Percentiles rank a stretch among this genome's conserved stretches.
phyloP scores from a whole-genome alignment of 2,797 vertebrate species.

The Spinus olivaceus region DNA sequence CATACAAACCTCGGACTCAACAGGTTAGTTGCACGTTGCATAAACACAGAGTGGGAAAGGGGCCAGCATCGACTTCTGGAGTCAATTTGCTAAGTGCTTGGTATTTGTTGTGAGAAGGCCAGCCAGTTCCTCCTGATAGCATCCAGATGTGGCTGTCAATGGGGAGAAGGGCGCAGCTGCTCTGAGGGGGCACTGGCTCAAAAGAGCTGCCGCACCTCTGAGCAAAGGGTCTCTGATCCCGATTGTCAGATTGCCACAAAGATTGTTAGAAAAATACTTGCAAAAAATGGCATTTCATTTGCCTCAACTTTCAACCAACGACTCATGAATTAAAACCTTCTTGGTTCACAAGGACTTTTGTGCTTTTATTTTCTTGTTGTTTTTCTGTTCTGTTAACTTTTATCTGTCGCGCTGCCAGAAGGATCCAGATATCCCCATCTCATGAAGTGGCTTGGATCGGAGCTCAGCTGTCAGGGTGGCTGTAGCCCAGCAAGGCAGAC shows the following conservation, averaged over 20 bases:
- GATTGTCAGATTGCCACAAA: neutral
- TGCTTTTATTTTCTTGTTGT: neutral
- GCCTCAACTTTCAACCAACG: neutral
- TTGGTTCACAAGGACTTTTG: neutral
- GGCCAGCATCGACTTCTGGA: conserved; percentile 32
- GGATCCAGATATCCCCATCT: neutral
- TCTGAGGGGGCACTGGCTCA: neutral
- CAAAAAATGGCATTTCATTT: neutral
- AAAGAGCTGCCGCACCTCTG: neutral
- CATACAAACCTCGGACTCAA: conserved; percentile 86
- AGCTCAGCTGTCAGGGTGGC: conserved; percentile 1
- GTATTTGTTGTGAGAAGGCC: conserved; percentile 5
- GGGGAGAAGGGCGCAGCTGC: neutral
- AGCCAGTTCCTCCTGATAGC: conserved; percentile 47
- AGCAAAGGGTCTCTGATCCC: neutral
- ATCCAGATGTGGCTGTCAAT: conserved; percentile 61
- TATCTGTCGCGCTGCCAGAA: neutral
- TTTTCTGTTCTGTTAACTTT: neutral
- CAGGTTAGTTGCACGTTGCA: conserved; percentile 72
- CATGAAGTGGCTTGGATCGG: neutral
- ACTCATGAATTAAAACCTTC: neutral
- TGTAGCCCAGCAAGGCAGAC: conserved; percentile 16
- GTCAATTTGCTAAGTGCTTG: conserved; percentile 36
- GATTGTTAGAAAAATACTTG: neutral
- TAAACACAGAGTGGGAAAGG: conserved; percentile 1